Evolutionary conservation across 2,113 vertebrate species (phyloP), one percentile per base, ranked within the genome.

Genomic region (Castor canadensis): DNA sequence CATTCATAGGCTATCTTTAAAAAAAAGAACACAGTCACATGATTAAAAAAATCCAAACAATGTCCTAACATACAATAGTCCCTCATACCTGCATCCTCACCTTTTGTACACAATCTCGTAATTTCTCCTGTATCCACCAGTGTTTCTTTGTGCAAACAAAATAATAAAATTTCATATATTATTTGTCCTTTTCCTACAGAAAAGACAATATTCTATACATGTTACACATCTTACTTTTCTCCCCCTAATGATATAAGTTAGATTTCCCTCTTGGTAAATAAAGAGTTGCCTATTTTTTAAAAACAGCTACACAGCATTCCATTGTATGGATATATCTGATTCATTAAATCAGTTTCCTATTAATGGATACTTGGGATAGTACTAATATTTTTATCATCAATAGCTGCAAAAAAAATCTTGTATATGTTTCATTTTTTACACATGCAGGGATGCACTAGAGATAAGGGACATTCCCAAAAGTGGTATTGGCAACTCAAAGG

Each of bases 1-100:
- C 24, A 58, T 40, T 89, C 5, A 54, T 58, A 73, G 22, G 43
- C 7, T 32, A 67, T 77, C 54, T 89, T 83, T 75, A 56, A 92
- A 67, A 87, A 73, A 67, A 0, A 90, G 38, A 32, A 56, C 62
- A 84, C 43, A 77, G 9, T 40, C 24, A 62, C 0, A 26, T 32
- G 81, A 79, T 24, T 87, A 1, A 94, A 90, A 92, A 92, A n/a
- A 71, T 54, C 20, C 75, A 75, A 95, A 89, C 11, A n/a, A 43
- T 54, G 71, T 66, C 6, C n/a, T 40, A 35, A 13, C 3, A n/a
- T 30, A 38, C 2, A 40, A 28, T 79, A 82, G 45, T 9, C 4
- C 32, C 35, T 30, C 32, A 43, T 8, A 38, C 16, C 60, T 83
- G 45, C 5, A 13, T 28, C 32, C 11, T 16, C 1, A 8, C 9